Conservation (phyloP, 2,888 invertebrate species). For the Drosophila recens region DNA sequence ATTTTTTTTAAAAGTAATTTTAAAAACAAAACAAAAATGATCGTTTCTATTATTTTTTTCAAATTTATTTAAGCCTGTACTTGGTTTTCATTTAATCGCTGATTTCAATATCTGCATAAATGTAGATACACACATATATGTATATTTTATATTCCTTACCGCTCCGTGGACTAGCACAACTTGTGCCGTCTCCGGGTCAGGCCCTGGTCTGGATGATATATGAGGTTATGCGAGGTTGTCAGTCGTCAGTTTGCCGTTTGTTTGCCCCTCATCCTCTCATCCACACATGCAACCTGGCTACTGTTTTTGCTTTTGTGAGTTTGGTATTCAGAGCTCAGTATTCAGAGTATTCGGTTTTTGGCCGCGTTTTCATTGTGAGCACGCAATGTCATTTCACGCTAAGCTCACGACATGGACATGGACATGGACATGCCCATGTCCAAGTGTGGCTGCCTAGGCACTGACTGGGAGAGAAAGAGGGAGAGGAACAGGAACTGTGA, state of each 20-base stretch:
- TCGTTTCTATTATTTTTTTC: no score
- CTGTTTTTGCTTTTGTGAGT: constrained; percentile 39
- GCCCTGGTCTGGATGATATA: constrained; percentile 50
- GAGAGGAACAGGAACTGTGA: constrained; percentile 9
- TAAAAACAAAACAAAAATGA: no score
- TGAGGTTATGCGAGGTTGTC: constrained; percentile 40
- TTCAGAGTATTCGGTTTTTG: constrained; percentile 39
- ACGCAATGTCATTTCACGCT: constrained; percentile 76
- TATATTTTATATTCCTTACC: no score
- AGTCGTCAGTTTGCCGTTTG: constrained; percentile 41
- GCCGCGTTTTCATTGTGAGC: constrained; percentile 58
- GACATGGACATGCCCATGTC: constrained; percentile 51
- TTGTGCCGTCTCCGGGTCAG: constrained; percentile 5
- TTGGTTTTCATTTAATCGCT: no score
- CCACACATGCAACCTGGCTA: constrained; percentile 68
- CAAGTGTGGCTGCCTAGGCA: constrained; percentile 24
- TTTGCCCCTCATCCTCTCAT: constrained; percentile 19
- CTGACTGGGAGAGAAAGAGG: neutral
- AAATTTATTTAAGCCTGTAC: no score
- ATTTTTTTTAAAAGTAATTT: no score
- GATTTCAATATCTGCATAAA: no score
- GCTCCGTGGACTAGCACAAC: constrained; percentile 8
- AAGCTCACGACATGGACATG: constrained; percentile 55
- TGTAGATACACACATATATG: no score
- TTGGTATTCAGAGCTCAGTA: constrained; percentile 22